phyloP scores from a whole-genome alignment of 2,113 vertebrate species.

The Anoplopoma fimbria region DNA sequence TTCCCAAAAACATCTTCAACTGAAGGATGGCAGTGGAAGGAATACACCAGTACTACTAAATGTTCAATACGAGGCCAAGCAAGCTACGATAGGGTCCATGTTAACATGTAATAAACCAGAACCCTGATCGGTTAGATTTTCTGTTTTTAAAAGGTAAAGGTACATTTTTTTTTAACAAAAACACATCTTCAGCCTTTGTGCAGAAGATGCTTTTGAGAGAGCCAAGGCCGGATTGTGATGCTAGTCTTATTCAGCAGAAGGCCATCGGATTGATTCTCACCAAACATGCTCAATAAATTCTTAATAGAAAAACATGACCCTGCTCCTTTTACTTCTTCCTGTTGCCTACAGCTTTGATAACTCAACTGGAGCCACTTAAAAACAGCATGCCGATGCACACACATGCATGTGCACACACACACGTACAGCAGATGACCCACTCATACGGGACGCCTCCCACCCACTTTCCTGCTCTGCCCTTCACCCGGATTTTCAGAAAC shows the following conservation, averaged over 20 bases:
- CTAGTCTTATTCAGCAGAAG: constrained; percentile 36
- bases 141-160: neutral
- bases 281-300: constrained; percentile 32
- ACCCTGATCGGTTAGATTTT: neutral
- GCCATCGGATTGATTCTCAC: constrained; percentile 18
- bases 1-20: constrained; percentile 46
- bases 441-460: constrained; percentile 5
- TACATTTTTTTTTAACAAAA: neutral
- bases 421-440: neutral
- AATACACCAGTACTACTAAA: neutral
- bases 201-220: constrained; percentile 39
- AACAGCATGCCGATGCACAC: constrained; percentile 8
- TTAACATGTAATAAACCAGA: neutral
- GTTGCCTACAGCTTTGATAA: constrained; percentile 27
- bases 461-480: constrained; percentile 28
- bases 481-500: constrained; percentile 13
- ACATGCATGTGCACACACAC: neutral
- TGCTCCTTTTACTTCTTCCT: constrained; percentile 50
- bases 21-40: constrained; percentile 8
- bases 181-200: neutral
- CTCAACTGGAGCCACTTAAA: constrained; percentile 24
- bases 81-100: neutral
- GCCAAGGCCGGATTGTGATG: constrained; percentile 17
- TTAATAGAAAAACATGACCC: constrained; percentile 44
- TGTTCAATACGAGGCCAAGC: neutral